These are phyloP conservation scores for Apodemia zela DNA, from an alignment of 2,888 invertebrate species.

Conservation along the genomic window DNA sequence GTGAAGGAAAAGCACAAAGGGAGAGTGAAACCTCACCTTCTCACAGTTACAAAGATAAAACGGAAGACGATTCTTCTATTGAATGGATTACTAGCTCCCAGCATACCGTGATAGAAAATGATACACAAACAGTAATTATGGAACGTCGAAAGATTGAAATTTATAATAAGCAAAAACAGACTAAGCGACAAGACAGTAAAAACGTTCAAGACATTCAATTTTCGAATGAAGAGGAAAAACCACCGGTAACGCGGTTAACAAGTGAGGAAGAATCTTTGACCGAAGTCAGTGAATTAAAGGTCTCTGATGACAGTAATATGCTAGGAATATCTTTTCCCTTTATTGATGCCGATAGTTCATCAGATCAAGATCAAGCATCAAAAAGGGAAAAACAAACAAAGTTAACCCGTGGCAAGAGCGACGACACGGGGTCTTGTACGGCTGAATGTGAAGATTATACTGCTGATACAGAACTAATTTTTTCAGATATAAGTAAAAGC, in stretches of 20 bases:
- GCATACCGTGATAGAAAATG: constrained; percentile 70
- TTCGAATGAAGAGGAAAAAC: constrained; percentile 58
- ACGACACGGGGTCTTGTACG: constrained; percentile 85
- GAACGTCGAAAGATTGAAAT: constrained; percentile 82
- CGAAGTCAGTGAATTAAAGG: constrained; percentile 82
- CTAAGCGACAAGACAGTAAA: constrained; percentile 63
- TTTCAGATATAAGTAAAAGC: constrained; percentile 69
- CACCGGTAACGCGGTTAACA: constrained; percentile 73
- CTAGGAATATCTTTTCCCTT: constrained; percentile 72
- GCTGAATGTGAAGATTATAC: constrained; percentile 84
- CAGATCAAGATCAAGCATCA: constrained; percentile 65
- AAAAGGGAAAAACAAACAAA: constrained; percentile 48
- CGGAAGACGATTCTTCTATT: constrained; percentile 71
- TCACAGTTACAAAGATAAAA: constrained; percentile 64
- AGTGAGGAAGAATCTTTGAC: constrained; percentile 86
- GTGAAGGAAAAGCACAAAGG: constrained; percentile 38
- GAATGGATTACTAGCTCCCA: constrained; percentile 72
- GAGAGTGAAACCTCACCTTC: constrained; percentile 51
- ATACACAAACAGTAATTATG: constrained; percentile 82
- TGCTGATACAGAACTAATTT: constrained; percentile 79
- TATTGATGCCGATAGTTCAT: constrained; percentile 77
- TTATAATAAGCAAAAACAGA: constrained; percentile 77
- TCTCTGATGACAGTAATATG: constrained; percentile 72
- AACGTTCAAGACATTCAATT: constrained; percentile 61
- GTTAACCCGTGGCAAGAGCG: constrained; percentile 78